Base-by-base conservation (phyloP, 1,140 invertebrate genomes). In the Drosophila repleta region DNA sequence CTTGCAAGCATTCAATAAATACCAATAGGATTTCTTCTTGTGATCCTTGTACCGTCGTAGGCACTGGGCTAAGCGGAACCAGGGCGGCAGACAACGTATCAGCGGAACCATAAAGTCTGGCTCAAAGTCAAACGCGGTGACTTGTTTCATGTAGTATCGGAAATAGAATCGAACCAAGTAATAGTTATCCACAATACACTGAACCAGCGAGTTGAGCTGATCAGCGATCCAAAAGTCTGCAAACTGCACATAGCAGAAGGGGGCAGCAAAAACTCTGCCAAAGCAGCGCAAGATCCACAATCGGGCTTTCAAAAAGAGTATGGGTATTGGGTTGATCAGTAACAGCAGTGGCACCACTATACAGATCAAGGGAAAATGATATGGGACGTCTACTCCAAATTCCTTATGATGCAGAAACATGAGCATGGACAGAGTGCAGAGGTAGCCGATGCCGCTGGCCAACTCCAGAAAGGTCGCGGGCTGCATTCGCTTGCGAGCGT, bases 221-320 rank as follows among this genome's bases (percentile, higher is more conserved):
- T 98, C 97, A 51, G 96, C 97, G 21, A 98, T 93, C 97, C 97
- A 98, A 92, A 98, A 98, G 92, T 98, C 97, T 32, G 96, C 96
- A 90, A 98, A 98, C 7, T 94, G 94, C 5, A 98, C 97, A 80
- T 95, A 94, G 68, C 95, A 96, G 80, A 98, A 96, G 7, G 97
- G 97, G 4, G 97, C 96, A 11, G 94, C 93, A 53, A 97, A 79
- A 48, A 97, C 94, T 35, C 95, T 93, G 66, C 94, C 93, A 17
- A 63, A 4, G 4, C 80, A 60, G 5, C 73, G 69, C 0, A 92
- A 6, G 0, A 92, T 37, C 92, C 91, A 92, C 17, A 90, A 79
- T 1, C 92, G 90, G 3, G 94, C 93, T 64, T 93, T 92, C 76
- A 94, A 92, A 56, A 94, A 92, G 63, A 95, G 93, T 4, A 95